phyloP scores from a whole-genome alignment of 1,140 invertebrate species.

The Camponotus floridanus region DNA sequence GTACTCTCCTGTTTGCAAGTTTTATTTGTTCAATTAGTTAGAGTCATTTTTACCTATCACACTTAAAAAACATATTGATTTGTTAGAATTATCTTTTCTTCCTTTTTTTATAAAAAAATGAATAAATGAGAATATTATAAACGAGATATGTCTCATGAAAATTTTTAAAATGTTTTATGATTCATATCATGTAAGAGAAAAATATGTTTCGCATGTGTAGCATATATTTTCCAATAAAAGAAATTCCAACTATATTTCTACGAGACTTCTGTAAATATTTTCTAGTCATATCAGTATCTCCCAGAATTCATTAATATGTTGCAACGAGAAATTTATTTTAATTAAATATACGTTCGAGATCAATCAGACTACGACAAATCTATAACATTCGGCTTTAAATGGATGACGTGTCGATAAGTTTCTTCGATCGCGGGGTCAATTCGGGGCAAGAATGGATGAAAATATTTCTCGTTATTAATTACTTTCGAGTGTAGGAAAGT shows the following conservation, averaged over 20 bases:
- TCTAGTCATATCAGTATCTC: not conserved
- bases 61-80: slow-evolving; percentile 26
- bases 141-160: not conserved
- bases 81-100: slow-evolving; percentile 1
- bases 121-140: not conserved
- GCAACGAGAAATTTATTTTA: not conserved
- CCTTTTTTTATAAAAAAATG: not conserved
- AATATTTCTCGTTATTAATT: slow-evolving; percentile 40
- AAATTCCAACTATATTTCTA: not conserved
- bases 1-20: slow-evolving; percentile 24
- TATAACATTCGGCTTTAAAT: not conserved
- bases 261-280: not conserved
- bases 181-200: not conserved
- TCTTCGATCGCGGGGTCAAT: not conserved
- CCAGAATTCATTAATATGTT: not conserved
- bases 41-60: not conserved
- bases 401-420: not conserved
- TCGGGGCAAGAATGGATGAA: not conserved
- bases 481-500: slow-evolving; percentile 11
- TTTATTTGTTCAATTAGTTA: slow-evolving; percentile 50
- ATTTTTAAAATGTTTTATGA: not conserved
- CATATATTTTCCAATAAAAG: not conserved
- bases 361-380: not conserved
- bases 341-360: not conserved
- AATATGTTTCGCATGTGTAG: not conserved